Conservation (phyloP, 1,140 invertebrate species). For the Drosophila pseudoananassae region DNA sequence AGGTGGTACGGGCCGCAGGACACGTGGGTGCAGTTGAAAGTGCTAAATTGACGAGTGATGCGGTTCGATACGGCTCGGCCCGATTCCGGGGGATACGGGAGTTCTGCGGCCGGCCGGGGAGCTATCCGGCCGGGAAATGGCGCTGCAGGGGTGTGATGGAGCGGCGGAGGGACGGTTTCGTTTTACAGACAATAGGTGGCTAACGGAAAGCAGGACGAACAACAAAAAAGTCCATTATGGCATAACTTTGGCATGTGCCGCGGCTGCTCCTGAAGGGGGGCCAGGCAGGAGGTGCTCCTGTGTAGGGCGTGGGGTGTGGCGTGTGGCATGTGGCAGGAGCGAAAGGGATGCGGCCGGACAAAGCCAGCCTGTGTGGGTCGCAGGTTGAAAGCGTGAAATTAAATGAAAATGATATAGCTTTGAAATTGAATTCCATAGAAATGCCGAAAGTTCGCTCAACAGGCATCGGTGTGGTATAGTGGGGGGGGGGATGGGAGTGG, state of each 20-base stretch:
- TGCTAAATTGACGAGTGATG: slow-evolving; percentile 48
- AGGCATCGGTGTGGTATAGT: slow-evolving; percentile 11
- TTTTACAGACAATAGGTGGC: slow-evolving; percentile 69
- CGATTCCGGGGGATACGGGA: background rate
- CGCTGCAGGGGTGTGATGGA: background rate
- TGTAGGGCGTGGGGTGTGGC: slow-evolving; percentile 8
- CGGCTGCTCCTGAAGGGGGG: slow-evolving; percentile 25
- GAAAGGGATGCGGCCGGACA: slow-evolving; percentile 41
- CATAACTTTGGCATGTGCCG: slow-evolving; percentile 54
- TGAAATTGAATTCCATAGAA: slow-evolving; percentile 80
- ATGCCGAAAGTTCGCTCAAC: slow-evolving; percentile 62
- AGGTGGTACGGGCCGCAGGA: background rate
- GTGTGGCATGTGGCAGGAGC: background rate
- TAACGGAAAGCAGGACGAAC: slow-evolving; percentile 7
- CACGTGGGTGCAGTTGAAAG: slow-evolving; percentile 38
- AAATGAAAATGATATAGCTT: slow-evolving; percentile 81
- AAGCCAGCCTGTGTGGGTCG: slow-evolving; percentile 41
- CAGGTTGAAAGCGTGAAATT: slow-evolving; percentile 79
- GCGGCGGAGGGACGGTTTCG: slow-evolving; percentile 35
- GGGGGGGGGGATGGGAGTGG: background rate
- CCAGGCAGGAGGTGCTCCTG: slow-evolving; percentile 14
- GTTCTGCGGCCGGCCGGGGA: too few species aligned
- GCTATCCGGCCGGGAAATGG: too few species aligned
- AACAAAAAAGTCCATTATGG: slow-evolving; percentile 61
- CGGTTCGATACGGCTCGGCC: slow-evolving; percentile 22